Evolutionary conservation across 2,113 vertebrate genomes (phyloP).

Genomic region (Chloropsis cyanopogon): DNA sequence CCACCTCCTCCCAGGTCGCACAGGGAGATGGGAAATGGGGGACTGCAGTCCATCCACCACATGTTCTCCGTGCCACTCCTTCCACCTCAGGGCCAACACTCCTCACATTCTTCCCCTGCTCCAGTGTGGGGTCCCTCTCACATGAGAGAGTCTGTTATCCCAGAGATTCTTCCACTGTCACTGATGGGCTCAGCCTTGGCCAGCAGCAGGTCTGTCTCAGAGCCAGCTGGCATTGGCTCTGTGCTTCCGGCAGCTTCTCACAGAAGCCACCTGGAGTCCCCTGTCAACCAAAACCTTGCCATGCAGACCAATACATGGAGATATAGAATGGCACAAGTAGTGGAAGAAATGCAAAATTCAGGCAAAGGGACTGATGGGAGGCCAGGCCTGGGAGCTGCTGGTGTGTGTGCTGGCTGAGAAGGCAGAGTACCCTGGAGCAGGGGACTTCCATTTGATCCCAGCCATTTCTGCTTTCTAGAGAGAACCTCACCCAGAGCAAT

Average conservation of each 20-base stretch:
- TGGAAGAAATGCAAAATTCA: background rate
- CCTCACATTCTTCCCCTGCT: background rate
- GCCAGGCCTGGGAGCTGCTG: background rate
- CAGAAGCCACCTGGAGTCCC: background rate
- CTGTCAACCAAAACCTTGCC: background rate
- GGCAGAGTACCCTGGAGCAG: background rate
- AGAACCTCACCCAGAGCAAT: background rate
- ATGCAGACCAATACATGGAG: background rate
- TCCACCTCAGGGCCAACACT: background rate
- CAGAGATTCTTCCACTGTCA: background rate
- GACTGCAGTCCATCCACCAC: fast-evolving
- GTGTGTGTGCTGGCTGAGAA: background rate
- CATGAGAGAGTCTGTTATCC: background rate
- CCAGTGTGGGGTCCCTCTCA: background rate
- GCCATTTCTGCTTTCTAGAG: background rate
- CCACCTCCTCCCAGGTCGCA: background rate
- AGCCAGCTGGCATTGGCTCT: background rate
- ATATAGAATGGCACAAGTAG: background rate
- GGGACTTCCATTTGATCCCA: background rate
- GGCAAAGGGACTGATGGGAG: background rate
- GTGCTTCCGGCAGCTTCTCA: background rate
- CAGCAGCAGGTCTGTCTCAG: background rate
- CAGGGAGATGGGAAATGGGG: background rate
- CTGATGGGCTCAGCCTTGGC: background rate
- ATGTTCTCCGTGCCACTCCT: background rate